phyloP scores from a whole-genome alignment of 2,888 invertebrate genomes.

The Polydrusus pterygomalis region DNA sequence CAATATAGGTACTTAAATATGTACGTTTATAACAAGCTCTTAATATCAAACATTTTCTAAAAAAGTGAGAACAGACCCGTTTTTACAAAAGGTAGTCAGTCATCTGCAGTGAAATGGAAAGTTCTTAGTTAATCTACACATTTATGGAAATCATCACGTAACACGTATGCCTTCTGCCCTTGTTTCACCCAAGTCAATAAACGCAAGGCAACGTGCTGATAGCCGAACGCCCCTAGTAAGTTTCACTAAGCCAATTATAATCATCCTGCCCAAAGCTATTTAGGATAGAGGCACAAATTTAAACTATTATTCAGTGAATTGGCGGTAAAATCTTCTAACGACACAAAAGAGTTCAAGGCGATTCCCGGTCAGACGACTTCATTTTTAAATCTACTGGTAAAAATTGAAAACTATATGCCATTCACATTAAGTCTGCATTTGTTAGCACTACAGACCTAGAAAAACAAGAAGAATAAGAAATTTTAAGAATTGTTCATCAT shows the following conservation, averaged over 20 bases:
- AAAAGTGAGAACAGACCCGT: not conserved
- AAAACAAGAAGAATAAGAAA: too few species aligned
- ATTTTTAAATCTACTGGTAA: slow-evolving; percentile 9
- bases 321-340: slow-evolving; percentile 22
- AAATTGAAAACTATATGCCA: not conserved
- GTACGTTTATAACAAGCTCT: too few species aligned
- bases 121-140: slow-evolving; percentile 7
- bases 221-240: slow-evolving; percentile 4
- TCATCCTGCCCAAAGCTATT: slow-evolving; percentile 4
- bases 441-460: too few species aligned
- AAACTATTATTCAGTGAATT: slow-evolving; percentile 22
- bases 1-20: too few species aligned
- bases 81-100: not conserved
- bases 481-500: too few species aligned
- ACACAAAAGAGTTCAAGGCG: slow-evolving; percentile 40
- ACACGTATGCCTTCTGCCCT: not conserved
- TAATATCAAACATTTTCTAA: not conserved
- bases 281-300: slow-evolving; percentile 1
- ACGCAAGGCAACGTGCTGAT: slow-evolving; percentile 3
- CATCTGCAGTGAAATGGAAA: slow-evolving; percentile 31
- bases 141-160: not conserved
- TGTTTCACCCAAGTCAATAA: not conserved
- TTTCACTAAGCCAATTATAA: slow-evolving; percentile 34
- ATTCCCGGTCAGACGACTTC: slow-evolving; percentile 10
- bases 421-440: too few species aligned